Evolutionary conservation across 2,797 vertebrate species (phyloP), one percentile per base, ranked within the genome.

Genomic region (Adelosebastes latens): DNA sequence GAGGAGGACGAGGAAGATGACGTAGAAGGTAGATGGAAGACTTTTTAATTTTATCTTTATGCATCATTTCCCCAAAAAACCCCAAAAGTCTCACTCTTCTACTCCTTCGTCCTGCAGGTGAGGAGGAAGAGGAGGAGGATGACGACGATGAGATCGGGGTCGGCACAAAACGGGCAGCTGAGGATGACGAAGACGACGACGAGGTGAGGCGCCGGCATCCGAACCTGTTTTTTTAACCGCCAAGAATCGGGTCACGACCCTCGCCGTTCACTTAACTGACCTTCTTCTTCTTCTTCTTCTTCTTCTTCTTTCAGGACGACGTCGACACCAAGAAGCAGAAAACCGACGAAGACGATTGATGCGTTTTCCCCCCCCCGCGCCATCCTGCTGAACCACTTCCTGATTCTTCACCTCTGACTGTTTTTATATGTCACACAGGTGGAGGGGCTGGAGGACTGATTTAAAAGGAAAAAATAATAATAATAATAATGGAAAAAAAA

Each of bases 291-390:
- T 63, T 53, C 24, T 67, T 72, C 60, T 59, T 29, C 18, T 82
- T 24, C 59, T 42, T 27, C 36, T 68, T 25, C 13, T 32, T 95
- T 88, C 94, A 99, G 58, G 97, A 98, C 0, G 96, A 98, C 5
- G 96, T 98, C 1, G 97, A 97, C 80, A 95, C 96, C 94, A 98
- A 99, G 97, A 99, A 97, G 97, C 97, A 97, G 96, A 99, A 98
- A 96, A 97, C 96, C 0, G 97, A 97, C 2, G 96, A 98, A 8
- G 97, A 94, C 6, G 94, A 96, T 92, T 96, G 96, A 96, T 95
- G 96, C 61, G 91, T 76, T 80, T 83, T n/a, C 10, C 4, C 32
- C 75, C 71, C 31, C 65, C 52, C 59, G 4, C 76, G 59, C 80
- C 85, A 79, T 89, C 94, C 93, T 91, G 91, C 95, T 92, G 92